These are phyloP conservation scores for Drosophila carrolli DNA, from an alignment of 1,140 invertebrate species.

Conservation along the genomic window DNA sequence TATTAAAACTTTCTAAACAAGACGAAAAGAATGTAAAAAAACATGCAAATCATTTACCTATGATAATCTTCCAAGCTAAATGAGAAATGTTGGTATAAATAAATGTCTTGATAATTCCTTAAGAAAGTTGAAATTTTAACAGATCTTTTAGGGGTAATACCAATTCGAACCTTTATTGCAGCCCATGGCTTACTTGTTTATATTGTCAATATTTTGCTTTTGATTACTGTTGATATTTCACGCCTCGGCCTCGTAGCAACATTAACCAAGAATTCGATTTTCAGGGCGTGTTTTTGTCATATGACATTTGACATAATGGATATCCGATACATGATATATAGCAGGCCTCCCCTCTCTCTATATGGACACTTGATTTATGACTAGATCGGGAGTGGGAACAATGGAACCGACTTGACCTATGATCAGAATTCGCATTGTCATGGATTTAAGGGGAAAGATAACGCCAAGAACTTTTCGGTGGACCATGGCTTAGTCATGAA, in stretches of 20 bases:
- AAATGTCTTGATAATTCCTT: no score
- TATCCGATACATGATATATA: conserved; percentile 44
- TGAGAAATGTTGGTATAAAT: no score
- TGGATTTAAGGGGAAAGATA: conserved; percentile 42
- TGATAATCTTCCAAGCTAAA: no score
- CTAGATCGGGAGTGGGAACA: conserved; percentile 38
- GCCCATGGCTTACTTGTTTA: conserved; percentile 37
- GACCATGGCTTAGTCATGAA: conserved; percentile 33
- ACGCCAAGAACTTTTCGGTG: conserved; percentile 17
- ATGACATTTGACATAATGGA: conserved; percentile 64
- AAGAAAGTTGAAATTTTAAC: neutral
- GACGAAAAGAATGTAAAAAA: no score
- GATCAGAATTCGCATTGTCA: conserved; percentile 53
- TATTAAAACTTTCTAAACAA: no score
- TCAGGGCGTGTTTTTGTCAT: conserved; percentile 59
- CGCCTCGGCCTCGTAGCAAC: conserved; percentile 59
- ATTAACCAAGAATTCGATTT: conserved; percentile 24
- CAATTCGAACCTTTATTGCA: conserved; percentile 12
- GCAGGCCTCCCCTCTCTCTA: neutral
- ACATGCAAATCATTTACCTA: no score
- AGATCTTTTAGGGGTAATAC: conserved; percentile 15
- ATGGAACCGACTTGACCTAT: conserved; percentile 42
- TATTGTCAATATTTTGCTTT: conserved; percentile 70
- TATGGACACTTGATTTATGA: conserved; percentile 46
- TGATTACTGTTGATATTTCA: conserved; percentile 76